Evolutionary conservation across 2,797 vertebrate genomes (phyloP).

Genomic region (Sorex maritimensis): DNA sequence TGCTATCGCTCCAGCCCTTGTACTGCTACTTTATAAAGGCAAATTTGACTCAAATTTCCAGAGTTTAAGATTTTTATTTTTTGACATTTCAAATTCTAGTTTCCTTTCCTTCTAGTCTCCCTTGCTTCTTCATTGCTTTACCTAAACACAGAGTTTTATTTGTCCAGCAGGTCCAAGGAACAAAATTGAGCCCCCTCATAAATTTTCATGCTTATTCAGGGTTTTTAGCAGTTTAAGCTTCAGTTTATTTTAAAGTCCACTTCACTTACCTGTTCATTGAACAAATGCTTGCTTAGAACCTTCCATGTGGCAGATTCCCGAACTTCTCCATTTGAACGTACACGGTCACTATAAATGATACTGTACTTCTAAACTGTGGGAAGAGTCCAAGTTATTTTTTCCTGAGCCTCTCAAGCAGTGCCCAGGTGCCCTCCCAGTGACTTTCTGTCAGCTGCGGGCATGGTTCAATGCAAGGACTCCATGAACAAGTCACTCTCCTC

Average conservation of each 20-base stretch:
- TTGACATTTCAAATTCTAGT: constrained; percentile 16
- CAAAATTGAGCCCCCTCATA: neutral
- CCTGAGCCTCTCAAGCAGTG: too few relatives aligned
- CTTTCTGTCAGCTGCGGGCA: too few relatives aligned
- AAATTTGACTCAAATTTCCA: constrained; percentile 52
- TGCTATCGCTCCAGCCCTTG: too few relatives aligned
- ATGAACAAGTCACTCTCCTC: too few relatives aligned
- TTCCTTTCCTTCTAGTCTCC: neutral
- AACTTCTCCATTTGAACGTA: constrained; percentile 49
- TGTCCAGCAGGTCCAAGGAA: neutral
- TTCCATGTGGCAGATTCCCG: neutral
- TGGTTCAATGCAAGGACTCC: too few relatives aligned
- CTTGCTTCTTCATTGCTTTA: neutral
- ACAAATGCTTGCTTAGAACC: constrained; percentile 46
- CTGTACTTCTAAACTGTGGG: neutral
- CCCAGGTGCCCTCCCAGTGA: too few relatives aligned
- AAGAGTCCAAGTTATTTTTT: neutral
- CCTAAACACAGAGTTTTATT: constrained; percentile 38
- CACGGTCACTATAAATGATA: neutral
- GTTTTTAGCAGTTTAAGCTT: neutral
- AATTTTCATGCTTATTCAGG: constrained; percentile 7
- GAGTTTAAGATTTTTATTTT: constrained; percentile 36
- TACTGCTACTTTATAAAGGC: neutral
- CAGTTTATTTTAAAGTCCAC: constrained; percentile 42
- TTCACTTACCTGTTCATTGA: neutral